Percentiles rank a stretch among this genome's conserved stretches.
phyloP scores from a whole-genome alignment of 2,797 vertebrate species.

The Anableps anableps region DNA sequence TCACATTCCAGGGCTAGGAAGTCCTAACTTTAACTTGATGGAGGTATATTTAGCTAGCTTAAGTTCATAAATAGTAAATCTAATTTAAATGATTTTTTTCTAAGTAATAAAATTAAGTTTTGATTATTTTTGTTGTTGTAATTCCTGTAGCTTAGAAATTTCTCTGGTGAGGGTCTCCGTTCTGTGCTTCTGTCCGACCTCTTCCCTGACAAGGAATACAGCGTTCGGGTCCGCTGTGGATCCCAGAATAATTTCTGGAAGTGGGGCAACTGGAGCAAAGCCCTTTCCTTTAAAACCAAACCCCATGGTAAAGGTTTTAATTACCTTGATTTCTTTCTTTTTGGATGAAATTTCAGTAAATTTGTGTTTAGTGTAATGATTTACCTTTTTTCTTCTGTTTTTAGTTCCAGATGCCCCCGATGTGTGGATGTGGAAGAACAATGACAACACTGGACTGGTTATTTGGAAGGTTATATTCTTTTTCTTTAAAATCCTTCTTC shows the following conservation, averaged over 20 bases:
- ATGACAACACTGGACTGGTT: constrained; percentile 62
- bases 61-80: background rate
- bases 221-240: constrained; percentile 71
- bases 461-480: constrained; percentile 77
- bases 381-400: constrained; percentile 1
- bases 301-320: constrained; percentile 63
- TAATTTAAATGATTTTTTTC: background rate
- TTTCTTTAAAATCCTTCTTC: constrained; percentile 3
- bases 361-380: background rate
- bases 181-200: constrained; percentile 60
- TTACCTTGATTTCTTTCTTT: background rate
- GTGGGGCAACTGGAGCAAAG: constrained; percentile 80
- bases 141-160: constrained; percentile 1
- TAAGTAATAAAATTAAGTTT: background rate
- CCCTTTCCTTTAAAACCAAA: constrained; percentile 65
- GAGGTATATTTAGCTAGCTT: background rate
- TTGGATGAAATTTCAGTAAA: background rate
- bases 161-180: constrained; percentile 69
- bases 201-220: constrained; percentile 70
- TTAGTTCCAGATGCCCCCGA: constrained; percentile 78
- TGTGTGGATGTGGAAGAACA: constrained; percentile 77
- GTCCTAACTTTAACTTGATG: background rate
- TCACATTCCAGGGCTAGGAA: background rate
- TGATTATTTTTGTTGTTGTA: background rate
- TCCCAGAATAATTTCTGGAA: constrained; percentile 78